Percentiles rank a stretch among this genome's conserved stretches.
Evolutionary conservation across 2,888 invertebrate species (phyloP).

Genomic region (Thyatira batis): DNA sequence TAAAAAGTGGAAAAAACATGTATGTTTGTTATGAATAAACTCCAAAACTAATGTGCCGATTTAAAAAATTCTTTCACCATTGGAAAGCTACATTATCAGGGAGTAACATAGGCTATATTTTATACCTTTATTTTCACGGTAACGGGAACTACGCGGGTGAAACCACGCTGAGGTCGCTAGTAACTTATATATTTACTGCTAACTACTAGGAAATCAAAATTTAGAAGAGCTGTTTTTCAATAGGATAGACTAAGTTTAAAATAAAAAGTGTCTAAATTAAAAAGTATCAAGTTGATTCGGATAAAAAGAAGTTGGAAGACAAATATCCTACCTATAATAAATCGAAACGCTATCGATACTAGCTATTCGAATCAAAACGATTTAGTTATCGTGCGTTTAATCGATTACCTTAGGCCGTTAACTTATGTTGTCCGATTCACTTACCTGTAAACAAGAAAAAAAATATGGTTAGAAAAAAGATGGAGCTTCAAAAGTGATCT

Average conservation of each 20-base stretch:
- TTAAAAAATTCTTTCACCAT: no score
- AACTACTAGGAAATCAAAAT: not conserved
- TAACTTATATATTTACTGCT: no score
- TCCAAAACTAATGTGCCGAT: no score
- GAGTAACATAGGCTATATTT: no score
- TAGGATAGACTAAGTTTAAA: not conserved
- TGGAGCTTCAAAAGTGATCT: not conserved
- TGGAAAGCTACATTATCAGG: no score
- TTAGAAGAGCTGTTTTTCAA: not conserved
- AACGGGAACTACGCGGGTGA: no score
- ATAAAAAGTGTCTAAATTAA: not conserved
- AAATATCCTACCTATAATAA: slow-evolving; percentile 56
- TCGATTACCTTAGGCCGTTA: slow-evolving; percentile 3
- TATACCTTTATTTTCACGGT: no score
- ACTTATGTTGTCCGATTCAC: not conserved
- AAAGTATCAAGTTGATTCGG: not conserved
- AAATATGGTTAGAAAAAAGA: not conserved
- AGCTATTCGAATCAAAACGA: slow-evolving; percentile 31
- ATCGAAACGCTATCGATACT: slow-evolving; percentile 59
- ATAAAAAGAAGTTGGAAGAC: slow-evolving; percentile 35
- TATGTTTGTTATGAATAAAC: no score
- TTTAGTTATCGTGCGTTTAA: slow-evolving; percentile 23
- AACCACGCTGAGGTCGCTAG: no score
- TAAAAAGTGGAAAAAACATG: no score
- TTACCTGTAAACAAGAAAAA: slow-evolving; percentile 3